phyloP scores from a whole-genome alignment of 2,797 vertebrate species.

The Lepus townsendii region DNA sequence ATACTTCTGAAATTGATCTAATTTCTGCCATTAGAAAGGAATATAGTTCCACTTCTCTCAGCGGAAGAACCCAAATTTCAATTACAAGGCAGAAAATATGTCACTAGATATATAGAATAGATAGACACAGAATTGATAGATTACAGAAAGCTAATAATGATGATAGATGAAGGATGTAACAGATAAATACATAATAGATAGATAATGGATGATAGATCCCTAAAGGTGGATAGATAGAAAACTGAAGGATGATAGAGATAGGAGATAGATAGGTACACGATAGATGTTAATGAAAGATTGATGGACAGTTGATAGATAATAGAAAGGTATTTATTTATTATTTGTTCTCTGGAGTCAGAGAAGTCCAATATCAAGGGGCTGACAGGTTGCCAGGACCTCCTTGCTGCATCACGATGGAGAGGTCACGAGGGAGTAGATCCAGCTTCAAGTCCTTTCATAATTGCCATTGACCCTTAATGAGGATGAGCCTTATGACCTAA shows the following conservation, averaged over 20 bases:
- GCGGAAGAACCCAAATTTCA: conserved; percentile 16
- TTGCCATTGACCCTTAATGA: background rate
- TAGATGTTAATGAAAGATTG: too few species aligned
- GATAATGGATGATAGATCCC: background rate
- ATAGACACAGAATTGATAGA: background rate
- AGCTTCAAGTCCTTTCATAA: background rate
- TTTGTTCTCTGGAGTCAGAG: background rate
- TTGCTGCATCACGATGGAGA: background rate
- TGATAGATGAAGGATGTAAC: background rate
- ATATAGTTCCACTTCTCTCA: background rate
- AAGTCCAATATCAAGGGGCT: background rate
- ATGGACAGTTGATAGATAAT: background rate
- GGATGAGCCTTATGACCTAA: background rate
- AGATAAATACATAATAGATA: background rate
- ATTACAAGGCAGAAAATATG: conserved; percentile 29
- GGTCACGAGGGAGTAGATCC: background rate
- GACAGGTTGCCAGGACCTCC: background rate
- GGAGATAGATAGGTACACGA: too few species aligned
- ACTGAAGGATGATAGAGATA: too few species aligned
- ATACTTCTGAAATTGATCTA: background rate
- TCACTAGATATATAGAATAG: background rate
- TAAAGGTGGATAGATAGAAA: too few species aligned
- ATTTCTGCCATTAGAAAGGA: background rate
- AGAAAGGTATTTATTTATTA: background rate
- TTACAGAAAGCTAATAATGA: too few species aligned